Percentiles rank a stretch among this genome's conserved stretches.
These are phyloP conservation scores for Grus americana DNA, from an alignment of 2,113 vertebrate species.

Conservation along the genomic window DNA sequence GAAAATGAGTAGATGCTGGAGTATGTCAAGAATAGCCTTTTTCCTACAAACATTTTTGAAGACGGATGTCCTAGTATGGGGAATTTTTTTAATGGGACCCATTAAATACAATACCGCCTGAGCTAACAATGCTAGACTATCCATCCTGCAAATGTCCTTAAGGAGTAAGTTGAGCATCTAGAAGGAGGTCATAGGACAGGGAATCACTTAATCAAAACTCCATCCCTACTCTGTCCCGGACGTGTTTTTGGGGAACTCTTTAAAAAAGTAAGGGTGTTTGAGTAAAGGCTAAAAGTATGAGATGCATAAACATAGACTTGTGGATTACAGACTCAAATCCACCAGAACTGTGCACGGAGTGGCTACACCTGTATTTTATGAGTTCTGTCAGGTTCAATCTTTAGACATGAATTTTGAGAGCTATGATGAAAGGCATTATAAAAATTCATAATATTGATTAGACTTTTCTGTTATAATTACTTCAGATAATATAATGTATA, in stretches of 20 bases:
- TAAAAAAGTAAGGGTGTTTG: background rate
- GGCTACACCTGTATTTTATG: background rate
- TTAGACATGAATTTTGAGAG: background rate
- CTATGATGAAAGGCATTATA: background rate
- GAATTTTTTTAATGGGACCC: background rate
- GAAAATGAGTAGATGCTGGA: background rate
- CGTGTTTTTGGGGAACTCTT: background rate
- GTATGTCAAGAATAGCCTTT: background rate
- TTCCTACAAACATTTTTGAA: background rate
- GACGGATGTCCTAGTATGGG: background rate
- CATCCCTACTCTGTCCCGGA: background rate
- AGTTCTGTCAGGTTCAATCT: background rate
- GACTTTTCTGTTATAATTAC: background rate
- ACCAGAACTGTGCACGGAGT: background rate
- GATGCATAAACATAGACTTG: background rate
- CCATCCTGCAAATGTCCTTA: too few species aligned
- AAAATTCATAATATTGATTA: constrained; percentile 7
- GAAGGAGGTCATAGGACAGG: background rate
- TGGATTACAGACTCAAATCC: background rate
- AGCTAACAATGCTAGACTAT: background rate
- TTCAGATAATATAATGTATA: background rate
- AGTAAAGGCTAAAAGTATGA: background rate
- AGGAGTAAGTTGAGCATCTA: background rate
- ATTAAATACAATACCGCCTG: background rate
- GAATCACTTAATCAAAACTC: background rate